Base-by-base conservation (phyloP, 1,140 invertebrate genomes). In the Contarinia nasturtii region DNA sequence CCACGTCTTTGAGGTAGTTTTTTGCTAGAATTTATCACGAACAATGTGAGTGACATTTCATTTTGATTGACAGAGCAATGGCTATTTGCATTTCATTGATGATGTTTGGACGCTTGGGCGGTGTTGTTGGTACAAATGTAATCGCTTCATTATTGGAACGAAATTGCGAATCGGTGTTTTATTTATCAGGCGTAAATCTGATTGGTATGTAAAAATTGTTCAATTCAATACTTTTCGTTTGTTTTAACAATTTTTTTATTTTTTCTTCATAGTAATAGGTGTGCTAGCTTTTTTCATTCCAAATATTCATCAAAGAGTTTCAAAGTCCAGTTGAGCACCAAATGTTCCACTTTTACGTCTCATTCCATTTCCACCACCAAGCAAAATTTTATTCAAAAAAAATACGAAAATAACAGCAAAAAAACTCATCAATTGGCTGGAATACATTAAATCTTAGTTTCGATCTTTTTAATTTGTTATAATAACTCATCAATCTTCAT, bases 41-140 rank as follows among this genome's bases (percentile, higher is more conserved):
- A 1, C 36, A 17, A 41, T 33, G 10, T 15, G 36, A n/a, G 45
- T 20, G 44, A 44, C 14, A 14, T 46, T 37, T 44, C 7, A 7
- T 11, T 7, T 33, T 46, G 21, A n/a, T 46, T 51, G 15, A 1
- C 40, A 53, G 52, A 45, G 48, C 53, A 33, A 59, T 59, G 55
- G 59, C 59, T 18, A 53, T 61, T 18, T 56, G 55, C 37, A 50
- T 60, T n/a, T 51, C 56, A 7, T 48, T 61, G 27, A 55, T 58
- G 52, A 36, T 50, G 5, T n/a, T n/a, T n/a, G 59, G 58, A 33
- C 50, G 58, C 15, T 47, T 59, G 7, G 57, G 57, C 15, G 53
- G 52, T 34, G 48, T 54, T 1, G 47, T 54, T 15, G 53, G 49
- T 22, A 36, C 45, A 7, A 51, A 54, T 46, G 38, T 52, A 11